Evolutionary conservation across 2,888 invertebrate species (phyloP), one percentile per base, ranked within the genome.

Genomic region (Scaptomyza polygonia): DNA sequence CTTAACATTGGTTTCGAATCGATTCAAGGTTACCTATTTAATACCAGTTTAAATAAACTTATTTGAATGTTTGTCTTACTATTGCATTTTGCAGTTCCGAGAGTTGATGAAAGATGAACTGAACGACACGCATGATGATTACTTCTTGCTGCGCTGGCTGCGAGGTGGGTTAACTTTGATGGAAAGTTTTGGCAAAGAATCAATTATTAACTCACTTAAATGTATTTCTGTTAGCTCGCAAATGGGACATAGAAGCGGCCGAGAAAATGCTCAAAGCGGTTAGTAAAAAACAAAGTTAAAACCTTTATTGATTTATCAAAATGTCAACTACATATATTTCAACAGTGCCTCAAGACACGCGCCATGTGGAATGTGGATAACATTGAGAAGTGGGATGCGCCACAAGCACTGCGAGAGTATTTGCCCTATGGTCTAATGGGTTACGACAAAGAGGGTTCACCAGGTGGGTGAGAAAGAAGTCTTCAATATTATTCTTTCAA

Each of bases 221-320:
- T 9, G n/a, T 40, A n/a, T 16, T 29, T 18, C 32, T 21, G 43
- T 45, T 39, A 91, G 98, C 98, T 3, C 93, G 98, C 88, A 96
- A 95, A 91, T 98, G 97, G 95, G 95, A 97, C 89, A 89, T 95
- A 1, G 95, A 94, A 53, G 97, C 96, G n/a, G 96, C 98, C 0
- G 98, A 98, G 91, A 96, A 96, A 92, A 98, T 98, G 98, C 92
- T 98, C 2, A 93, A 97, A 92, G 95, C 96, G 88, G 97, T 97
- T 93, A 94, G 95, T 76, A 1, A 2, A 16, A 18, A 32, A 6
- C n/a, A 9, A 30, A 12, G 9, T 42, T 5, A 16, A 14, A n/a
- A n/a, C 4, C 5, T 12, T 30, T 18, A 52, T 5, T 25, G 40
- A n/a, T 48, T 32, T 25, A 32, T 39, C 8, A 14, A 7, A 3